Evolutionary conservation across 2,888 invertebrate species (phyloP), one percentile per base, ranked within the genome.

Genomic region (Caenorhabditis doughertyi): DNA sequence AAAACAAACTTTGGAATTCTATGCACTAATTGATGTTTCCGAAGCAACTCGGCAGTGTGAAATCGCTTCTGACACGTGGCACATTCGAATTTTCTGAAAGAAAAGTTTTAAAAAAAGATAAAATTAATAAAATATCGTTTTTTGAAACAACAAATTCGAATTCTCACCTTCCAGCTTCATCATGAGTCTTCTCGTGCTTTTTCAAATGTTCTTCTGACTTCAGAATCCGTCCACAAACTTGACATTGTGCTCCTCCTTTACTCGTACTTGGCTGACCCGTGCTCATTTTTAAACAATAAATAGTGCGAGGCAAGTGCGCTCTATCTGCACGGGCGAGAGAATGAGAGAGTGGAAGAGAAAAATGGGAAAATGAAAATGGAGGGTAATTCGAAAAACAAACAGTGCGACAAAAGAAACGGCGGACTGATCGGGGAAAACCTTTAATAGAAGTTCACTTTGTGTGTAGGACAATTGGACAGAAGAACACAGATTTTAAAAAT

Each of bases 1-100:
- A 32, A 32, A 32, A 9, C 5, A 32, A 32, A 73, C 76, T 77
- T 81, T 56, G 77, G 79, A 49, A 82, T 44, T n/a, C 23, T 35
- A 47, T 81, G 81, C 3, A 81, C 67, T 39, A 72, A 55, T 47
- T 76, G 68, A 49, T 85, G 85, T 65, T 82, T 82, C 27, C 82
- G 74, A 9, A 84, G 49, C 29, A 79, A 27, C 27, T 82, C 73
- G 3, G 62, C 25, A 4, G 51, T 70, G 21, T 71, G 29, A 64
- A 74, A 85, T 11, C 49, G 9, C 25, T 84, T 82, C 11, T 44
- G 21, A 42, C 85, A 85, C 1, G 35, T 42, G 5, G 64, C 13
- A 42, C 82, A 81, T 67, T 81, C 71, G 3, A 53, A 35, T 39
- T 51, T 62, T 60, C 73, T 81, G 62, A 58, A 44, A 68, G n/a